phyloP scores from a whole-genome alignment of 1,140 invertebrate species.

The Lordiphosa clarofinis region DNA sequence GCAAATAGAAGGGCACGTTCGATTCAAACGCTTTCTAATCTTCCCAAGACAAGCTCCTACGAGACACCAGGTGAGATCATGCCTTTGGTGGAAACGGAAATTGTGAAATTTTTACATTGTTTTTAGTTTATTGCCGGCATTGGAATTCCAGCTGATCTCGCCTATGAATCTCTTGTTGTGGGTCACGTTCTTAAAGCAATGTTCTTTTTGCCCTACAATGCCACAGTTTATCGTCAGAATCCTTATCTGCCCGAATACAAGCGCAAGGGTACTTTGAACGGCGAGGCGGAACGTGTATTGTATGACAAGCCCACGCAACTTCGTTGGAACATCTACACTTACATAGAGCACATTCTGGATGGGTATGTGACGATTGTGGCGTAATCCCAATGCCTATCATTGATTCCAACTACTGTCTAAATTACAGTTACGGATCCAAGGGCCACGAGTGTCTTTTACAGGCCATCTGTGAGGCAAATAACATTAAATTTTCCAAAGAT shows the following conservation, averaged over 20 bases:
- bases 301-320: slow-evolving; percentile 20
- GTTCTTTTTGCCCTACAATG: slow-evolving; percentile 60
- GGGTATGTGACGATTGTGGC: slow-evolving; percentile 23
- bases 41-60: slow-evolving; percentile 60
- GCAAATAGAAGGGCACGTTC: background rate
- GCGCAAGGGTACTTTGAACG: background rate
- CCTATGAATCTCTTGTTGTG: slow-evolving; percentile 54
- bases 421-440: slow-evolving; percentile 44
- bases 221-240: slow-evolving; percentile 47
- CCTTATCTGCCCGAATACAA: slow-evolving; percentile 57
- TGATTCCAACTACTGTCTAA: background rate
- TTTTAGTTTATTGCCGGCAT: slow-evolving; percentile 63
- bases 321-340: slow-evolving; percentile 56
- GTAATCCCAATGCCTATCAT: background rate
- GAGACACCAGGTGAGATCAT: slow-evolving; percentile 44
- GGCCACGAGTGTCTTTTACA: slow-evolving; percentile 50
- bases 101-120: background rate
- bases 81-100: background rate
- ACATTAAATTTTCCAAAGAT: slow-evolving; percentile 30
- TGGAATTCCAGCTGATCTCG: slow-evolving; percentile 61
- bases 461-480: slow-evolving; percentile 52
- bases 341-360: slow-evolving; percentile 46
- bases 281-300: background rate
- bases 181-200: slow-evolving; percentile 60
- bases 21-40: slow-evolving; percentile 45